Percentiles rank a stretch among this genome's conserved stretches.
Conservation (phyloP, 1,140 invertebrate genomes). For the Drosophila melanica region DNA sequence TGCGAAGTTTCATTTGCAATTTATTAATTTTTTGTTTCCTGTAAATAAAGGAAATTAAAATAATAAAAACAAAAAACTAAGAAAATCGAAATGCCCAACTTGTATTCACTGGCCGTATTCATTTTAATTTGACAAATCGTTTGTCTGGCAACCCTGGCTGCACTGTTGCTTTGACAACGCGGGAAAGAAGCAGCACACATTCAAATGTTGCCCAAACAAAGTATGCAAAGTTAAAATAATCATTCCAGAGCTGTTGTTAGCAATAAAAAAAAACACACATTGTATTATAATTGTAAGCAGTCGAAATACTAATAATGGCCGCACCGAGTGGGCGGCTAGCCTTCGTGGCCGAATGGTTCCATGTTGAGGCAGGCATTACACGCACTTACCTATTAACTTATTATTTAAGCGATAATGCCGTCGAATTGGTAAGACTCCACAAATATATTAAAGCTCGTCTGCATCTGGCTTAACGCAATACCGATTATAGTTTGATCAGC, state of each 20-base stretch:
- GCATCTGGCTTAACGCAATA: neutral
- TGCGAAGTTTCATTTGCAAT: slow-evolving; percentile 73
- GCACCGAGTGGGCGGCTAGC: slow-evolving; percentile 54
- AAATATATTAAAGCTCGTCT: neutral
- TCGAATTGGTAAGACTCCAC: slow-evolving; percentile 88
- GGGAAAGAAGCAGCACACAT: slow-evolving; percentile 59
- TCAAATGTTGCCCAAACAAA: slow-evolving; percentile 38
- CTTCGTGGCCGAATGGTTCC: slow-evolving; percentile 94
- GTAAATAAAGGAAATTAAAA: slow-evolving; percentile 83
- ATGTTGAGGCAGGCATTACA: slow-evolving; percentile 88
- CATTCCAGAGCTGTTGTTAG: slow-evolving; percentile 17
- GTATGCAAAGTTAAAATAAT: slow-evolving; percentile 21
- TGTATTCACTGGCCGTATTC: neutral
- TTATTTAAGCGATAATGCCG: slow-evolving; percentile 89
- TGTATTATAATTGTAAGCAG: neutral
- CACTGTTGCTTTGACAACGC: slow-evolving; percentile 57
- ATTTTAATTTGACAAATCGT: neutral
- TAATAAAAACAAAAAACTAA: slow-evolving; percentile 74
- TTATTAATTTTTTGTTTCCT: slow-evolving; percentile 81
- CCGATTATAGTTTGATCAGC: slow-evolving; percentile 89
- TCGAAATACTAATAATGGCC: slow-evolving; percentile 26
- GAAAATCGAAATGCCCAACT: slow-evolving; percentile 15
- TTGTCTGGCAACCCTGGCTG: slow-evolving; percentile 17
- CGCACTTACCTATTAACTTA: slow-evolving; percentile 91
- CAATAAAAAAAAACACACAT: slow-evolving; percentile 15